These are phyloP conservation scores for Lochmaea capreae DNA, from an alignment of 2,888 invertebrate genomes.

Conservation along the genomic window DNA sequence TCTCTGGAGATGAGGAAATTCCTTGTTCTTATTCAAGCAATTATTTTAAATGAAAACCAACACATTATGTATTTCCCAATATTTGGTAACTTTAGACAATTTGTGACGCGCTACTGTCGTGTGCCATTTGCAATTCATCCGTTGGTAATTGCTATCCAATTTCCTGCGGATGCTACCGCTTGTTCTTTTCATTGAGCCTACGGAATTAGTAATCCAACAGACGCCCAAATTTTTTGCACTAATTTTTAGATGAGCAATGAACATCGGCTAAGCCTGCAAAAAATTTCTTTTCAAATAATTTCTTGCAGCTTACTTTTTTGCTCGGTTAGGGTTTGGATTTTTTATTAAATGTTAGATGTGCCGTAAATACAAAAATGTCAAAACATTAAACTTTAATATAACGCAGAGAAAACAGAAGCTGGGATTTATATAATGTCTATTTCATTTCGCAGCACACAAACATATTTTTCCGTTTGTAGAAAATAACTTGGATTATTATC, in stretches of 20 bases:
- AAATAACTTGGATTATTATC: no score
- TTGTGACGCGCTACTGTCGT: slow-evolving; percentile 1
- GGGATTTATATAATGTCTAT: neutral
- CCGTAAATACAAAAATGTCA: neutral
- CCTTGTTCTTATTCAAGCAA: no score
- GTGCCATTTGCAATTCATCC: slow-evolving; percentile 47
- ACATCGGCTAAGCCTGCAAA: neutral
- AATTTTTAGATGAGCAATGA: slow-evolving; percentile 3
- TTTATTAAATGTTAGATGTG: neutral
- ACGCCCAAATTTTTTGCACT: slow-evolving; percentile 15
- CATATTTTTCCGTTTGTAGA: no score
- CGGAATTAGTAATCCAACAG: slow-evolving; percentile 21
- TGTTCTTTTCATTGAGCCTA: slow-evolving; percentile 19
- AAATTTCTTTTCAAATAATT: neutral
- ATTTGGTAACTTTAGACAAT: neutral
- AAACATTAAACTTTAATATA: neutral
- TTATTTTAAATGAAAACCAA: no score
- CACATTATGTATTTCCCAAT: neutral
- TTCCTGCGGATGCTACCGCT: slow-evolving; percentile 19
- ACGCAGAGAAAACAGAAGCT: neutral
- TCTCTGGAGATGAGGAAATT: no score
- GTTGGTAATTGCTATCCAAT: slow-evolving; percentile 34
- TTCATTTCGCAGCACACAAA: neutral
- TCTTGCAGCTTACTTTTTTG: neutral
- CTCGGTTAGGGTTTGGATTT: neutral